phyloP scores from a whole-genome alignment of 2,888 invertebrate genomes.

The Hemithea aestivaria region DNA sequence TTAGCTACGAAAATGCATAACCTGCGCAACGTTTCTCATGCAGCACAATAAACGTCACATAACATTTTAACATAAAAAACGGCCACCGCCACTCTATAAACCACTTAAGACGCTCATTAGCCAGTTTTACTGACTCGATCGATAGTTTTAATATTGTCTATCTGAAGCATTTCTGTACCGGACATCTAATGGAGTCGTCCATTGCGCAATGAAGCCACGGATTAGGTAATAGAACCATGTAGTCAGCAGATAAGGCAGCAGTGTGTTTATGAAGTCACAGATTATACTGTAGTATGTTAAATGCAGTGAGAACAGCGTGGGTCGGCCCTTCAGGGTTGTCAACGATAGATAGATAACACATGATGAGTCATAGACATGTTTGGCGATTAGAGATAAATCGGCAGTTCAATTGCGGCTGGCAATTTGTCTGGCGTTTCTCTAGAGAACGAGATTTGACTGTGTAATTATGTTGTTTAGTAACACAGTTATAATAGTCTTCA shows the following conservation, averaged over 20 bases:
- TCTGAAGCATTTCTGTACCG: constrained; percentile 25
- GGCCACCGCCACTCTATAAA: constrained; percentile 73
- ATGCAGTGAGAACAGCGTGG: constrained; percentile 56
- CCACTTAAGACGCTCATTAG: constrained; percentile 75
- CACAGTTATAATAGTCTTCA: no score
- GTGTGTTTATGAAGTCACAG: constrained; percentile 26
- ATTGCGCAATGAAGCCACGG: constrained; percentile 50
- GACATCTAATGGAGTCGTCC: constrained; percentile 70
- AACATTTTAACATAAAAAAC: constrained; percentile 66
- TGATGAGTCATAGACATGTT: constrained; percentile 23
- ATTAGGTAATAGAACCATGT: constrained; percentile 20
- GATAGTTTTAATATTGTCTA: constrained; percentile 66
- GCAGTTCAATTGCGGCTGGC: constrained; percentile 12
- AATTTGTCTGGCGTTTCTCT: constrained; percentile 18
- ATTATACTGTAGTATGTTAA: constrained; percentile 16
- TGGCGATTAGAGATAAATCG: constrained; percentile 22
- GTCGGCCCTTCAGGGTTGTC: constrained; percentile 47
- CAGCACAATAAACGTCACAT: constrained; percentile 37
- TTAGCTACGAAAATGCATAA: constrained; percentile 25
- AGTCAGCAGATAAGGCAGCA: constrained; percentile 6
- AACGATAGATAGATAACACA: constrained; percentile 22
- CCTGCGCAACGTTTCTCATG: constrained; percentile 44
- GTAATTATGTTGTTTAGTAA: neutral
- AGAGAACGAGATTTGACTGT: constrained; percentile 4
- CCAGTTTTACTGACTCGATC: constrained; percentile 47